A percentile compares a stretch with the other conserved stretches of the same genome.
Evolutionary conservation across 2,797 vertebrate species (phyloP).

Genomic region (Sandelia bainsii): DNA sequence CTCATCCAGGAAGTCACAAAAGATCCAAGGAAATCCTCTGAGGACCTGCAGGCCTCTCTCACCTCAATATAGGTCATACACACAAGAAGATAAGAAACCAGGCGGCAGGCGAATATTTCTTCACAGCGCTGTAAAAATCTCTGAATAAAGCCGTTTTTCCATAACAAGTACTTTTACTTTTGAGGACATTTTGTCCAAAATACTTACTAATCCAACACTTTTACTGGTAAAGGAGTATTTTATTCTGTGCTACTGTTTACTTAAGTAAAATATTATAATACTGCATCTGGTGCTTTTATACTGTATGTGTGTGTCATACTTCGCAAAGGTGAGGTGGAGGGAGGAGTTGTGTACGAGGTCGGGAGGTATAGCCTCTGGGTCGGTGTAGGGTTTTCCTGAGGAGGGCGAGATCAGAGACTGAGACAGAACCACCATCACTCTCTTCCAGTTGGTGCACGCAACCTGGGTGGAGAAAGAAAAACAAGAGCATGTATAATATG

Average conservation of each 20-base stretch:
- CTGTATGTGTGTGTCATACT: conserved; percentile 58
- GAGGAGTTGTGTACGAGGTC: conserved; percentile 89
- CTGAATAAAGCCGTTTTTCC: not conserved
- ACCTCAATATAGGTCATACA: too few species aligned
- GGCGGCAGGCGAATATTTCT: too few species aligned
- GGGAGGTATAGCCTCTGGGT: conserved; percentile 88
- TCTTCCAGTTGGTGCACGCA: conserved; percentile 95
- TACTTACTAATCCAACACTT: not conserved
- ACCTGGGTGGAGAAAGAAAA: conserved; percentile 76
- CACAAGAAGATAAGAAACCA: too few species aligned
- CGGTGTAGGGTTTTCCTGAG: conserved; percentile 86
- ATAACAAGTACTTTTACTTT: not conserved
- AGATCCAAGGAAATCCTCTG: too few species aligned
- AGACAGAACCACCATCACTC: conserved; percentile 93
- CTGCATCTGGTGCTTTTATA: not conserved
- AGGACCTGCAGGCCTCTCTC: too few species aligned
- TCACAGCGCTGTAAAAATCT: too few species aligned
- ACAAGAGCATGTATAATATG: not conserved
- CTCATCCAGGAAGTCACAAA: too few species aligned
- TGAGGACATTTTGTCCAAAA: not conserved
- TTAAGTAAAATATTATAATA: not conserved
- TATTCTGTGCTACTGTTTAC: not conserved
- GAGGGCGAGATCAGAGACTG: conserved; percentile 88
- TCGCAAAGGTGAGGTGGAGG: conserved; percentile 83
- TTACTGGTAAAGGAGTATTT: not conserved